These are phyloP conservation scores for Malurus elegans DNA, from an alignment of 2,113 vertebrate genomes.

Conservation along the genomic window DNA sequence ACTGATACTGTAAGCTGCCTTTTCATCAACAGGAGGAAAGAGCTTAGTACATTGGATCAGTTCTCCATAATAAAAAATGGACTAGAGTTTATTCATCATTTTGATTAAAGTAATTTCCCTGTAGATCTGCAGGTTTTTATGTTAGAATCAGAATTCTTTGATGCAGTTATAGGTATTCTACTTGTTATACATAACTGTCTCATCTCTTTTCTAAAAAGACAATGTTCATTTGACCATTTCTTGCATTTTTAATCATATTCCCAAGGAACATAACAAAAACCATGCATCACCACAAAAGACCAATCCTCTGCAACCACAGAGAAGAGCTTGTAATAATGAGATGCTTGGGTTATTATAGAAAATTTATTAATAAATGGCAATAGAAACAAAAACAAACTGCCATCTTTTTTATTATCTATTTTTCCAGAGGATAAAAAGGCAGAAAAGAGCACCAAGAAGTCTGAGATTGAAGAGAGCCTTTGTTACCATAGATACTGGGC, in stretches of 20 bases:
- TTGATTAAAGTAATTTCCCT: background rate
- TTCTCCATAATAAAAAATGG: background rate
- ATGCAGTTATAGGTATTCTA: background rate
- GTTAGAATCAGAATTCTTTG: background rate
- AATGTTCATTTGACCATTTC: background rate
- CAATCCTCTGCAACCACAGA: background rate
- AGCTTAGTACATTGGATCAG: background rate
- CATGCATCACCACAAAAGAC: background rate
- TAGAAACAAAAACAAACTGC: slow-evolving; percentile 27
- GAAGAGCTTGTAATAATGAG: background rate
- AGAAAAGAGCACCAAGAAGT: slow-evolving; percentile 63
- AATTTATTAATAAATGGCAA: background rate
- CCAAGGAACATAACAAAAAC: background rate
- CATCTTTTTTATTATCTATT: slow-evolving; percentile 6
- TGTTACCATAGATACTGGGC: slow-evolving; percentile 79
- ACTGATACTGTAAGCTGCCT: background rate
- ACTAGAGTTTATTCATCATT: background rate
- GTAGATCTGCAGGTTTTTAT: background rate
- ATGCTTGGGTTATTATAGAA: background rate
- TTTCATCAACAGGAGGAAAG: background rate
- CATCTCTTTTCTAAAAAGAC: background rate
- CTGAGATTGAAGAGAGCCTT: slow-evolving; percentile 66
- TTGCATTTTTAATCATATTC: background rate
- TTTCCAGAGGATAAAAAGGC: slow-evolving; percentile 54
- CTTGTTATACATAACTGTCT: background rate